Evolutionary conservation across 2,797 vertebrate genomes (phyloP).

Genomic region (Pipistrellus pipistrellus): DNA sequence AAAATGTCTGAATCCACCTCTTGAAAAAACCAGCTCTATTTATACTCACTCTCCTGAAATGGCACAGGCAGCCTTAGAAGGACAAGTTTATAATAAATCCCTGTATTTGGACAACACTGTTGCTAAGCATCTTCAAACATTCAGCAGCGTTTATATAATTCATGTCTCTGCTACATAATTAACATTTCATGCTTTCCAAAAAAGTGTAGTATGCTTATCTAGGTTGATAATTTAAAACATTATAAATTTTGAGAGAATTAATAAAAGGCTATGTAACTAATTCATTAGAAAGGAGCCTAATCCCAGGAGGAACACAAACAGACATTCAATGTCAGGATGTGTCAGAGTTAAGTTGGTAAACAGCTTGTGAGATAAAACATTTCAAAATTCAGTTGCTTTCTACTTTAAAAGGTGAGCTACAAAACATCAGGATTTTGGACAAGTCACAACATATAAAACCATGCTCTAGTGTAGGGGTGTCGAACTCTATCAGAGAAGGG

Average conservation of each 20-base stretch:
- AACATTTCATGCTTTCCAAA: constrained; percentile 87
- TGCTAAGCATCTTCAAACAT: constrained; percentile 93
- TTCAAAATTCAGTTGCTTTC: constrained; percentile 75
- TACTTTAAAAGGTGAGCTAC: constrained; percentile 69
- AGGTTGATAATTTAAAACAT: constrained; percentile 84
- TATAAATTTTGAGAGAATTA: constrained; percentile 80
- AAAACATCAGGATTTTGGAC: constrained; percentile 61
- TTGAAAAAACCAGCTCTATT: constrained; percentile 93
- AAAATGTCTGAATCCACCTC: constrained; percentile 91
- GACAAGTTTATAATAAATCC: constrained; percentile 91
- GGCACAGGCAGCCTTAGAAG: constrained; percentile 94
- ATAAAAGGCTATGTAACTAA: constrained; percentile 80
- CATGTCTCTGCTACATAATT: constrained; percentile 89
- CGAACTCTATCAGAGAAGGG: too few species aligned
- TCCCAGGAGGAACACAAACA: constrained; percentile 66
- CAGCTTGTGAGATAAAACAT: constrained; percentile 73
- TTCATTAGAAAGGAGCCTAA: constrained; percentile 79
- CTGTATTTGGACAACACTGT: constrained; percentile 93
- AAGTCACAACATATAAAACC: constrained; percentile 22
- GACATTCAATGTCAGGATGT: constrained; percentile 59
- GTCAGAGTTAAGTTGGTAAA: constrained; percentile 58
- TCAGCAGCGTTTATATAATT: constrained; percentile 91
- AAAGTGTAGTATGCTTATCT: constrained; percentile 83
- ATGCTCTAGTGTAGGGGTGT: constrained; percentile 36
- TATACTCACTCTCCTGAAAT: constrained; percentile 92